phyloP scores from a whole-genome alignment of 2,797 vertebrate species.

The Acanthornis magna region DNA sequence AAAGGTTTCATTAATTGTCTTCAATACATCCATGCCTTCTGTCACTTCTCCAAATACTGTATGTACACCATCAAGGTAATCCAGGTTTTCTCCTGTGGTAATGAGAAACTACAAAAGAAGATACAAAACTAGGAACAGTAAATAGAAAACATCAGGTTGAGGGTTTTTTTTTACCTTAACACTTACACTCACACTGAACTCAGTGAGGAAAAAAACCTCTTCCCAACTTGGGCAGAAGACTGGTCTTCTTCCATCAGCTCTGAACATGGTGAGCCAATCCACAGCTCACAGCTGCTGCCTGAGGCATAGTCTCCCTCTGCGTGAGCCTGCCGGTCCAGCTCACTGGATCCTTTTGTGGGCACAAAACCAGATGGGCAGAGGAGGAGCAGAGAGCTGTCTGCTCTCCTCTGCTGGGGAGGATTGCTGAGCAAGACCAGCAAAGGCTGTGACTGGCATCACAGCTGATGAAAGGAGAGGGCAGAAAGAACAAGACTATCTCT shows the following conservation, averaged over 20 bases:
- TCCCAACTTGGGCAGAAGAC: neutral
- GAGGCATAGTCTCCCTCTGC: neutral
- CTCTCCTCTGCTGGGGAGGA: neutral
- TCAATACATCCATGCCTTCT: constrained; percentile 91
- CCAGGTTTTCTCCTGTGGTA: constrained; percentile 88
- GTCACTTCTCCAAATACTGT: constrained; percentile 96
- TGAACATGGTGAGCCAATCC: accelerated
- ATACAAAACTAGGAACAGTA: neutral
- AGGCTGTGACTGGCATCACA: neutral
- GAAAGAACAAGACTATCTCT: neutral
- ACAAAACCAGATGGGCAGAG: neutral
- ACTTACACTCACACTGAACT: neutral
- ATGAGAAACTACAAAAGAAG: constrained; percentile 87
- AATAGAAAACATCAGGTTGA: neutral
- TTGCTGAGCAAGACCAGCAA: neutral
- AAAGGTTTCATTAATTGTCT: constrained; percentile 93
- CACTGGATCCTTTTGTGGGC: neutral
- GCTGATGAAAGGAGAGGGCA: neutral
- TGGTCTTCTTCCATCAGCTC: neutral
- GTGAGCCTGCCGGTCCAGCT: accelerated
- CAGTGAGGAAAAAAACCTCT: neutral
- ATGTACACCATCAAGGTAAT: constrained; percentile 93
- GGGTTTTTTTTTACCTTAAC: neutral
- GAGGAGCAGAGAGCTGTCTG: neutral
- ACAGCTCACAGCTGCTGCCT: neutral